Evolutionary conservation across 2,113 vertebrate genomes (phyloP).

Genomic region (Suricata suricatta): DNA sequence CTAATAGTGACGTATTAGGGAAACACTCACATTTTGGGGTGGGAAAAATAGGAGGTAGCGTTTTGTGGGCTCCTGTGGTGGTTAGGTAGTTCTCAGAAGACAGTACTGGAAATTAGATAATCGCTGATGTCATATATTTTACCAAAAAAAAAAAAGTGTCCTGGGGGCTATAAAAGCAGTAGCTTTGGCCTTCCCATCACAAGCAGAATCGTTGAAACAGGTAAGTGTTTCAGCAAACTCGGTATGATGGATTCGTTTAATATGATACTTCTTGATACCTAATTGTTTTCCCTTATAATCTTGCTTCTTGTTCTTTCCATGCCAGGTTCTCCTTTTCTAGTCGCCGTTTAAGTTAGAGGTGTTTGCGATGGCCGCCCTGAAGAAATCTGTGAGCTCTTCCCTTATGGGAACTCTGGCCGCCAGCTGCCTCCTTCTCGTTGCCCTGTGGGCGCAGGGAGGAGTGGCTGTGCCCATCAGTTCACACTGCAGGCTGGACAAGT

Average conservation of each 20-base stretch:
- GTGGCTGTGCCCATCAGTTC: neutral
- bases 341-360: fast-evolving
- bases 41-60: slow-evolving; percentile 69
- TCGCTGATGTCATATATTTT: slow-evolving; percentile 86
- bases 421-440: slow-evolving; percentile 76
- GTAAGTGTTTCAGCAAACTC: slow-evolving; percentile 73
- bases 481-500: slow-evolving; percentile 75
- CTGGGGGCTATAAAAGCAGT: slow-evolving; percentile 83
- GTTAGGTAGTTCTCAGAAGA: slow-evolving; percentile 87
- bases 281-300: neutral
- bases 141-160: slow-evolving; percentile 65
- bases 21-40: slow-evolving; percentile 47
- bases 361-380: slow-evolving; percentile 74
- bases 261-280: neutral
- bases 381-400: slow-evolving; percentile 57
- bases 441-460: slow-evolving; percentile 55
- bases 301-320: slow-evolving; percentile 37
- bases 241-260: neutral
- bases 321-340: slow-evolving; percentile 37
- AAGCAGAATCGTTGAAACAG: slow-evolving; percentile 70
- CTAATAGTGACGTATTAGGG: slow-evolving; percentile 61
- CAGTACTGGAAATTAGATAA: slow-evolving; percentile 85
- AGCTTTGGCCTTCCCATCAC: slow-evolving; percentile 64
- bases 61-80: slow-evolving; percentile 82
- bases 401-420: slow-evolving; percentile 60